Conservation (phyloP, 2,888 invertebrate genomes). For the Latrodectus hesperus region DNA sequence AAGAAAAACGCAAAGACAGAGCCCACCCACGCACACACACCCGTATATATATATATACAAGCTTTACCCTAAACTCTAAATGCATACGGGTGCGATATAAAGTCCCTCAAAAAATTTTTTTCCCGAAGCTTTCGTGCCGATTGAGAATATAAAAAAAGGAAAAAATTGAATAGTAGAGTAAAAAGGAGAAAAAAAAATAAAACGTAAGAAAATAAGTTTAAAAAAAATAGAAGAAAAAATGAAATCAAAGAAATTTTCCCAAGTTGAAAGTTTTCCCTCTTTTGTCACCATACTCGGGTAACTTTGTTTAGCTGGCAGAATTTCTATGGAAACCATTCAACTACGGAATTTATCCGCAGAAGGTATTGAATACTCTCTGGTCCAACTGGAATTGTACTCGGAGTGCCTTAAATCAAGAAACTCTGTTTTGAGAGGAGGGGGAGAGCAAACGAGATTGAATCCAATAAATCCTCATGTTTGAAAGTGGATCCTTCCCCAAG, state of each 20-base stretch:
- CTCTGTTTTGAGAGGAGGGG: constrained; percentile 24
- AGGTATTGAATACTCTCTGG: constrained; percentile 58
- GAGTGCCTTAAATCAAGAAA: constrained; percentile 58
- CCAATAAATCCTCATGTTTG: constrained; percentile 58
- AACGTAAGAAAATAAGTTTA: neutral
- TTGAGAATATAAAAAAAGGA: neutral
- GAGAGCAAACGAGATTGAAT: constrained; percentile 31
- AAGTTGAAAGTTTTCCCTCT: constrained; percentile 62
- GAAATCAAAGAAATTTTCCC: constrained; percentile 68
- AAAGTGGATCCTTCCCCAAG: constrained; percentile 23
- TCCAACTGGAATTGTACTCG: constrained; percentile 45
- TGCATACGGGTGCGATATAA: constrained; percentile 12
- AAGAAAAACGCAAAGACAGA: constrained; percentile 25
- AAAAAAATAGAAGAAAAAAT: constrained; percentile 12
- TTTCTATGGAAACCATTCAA: constrained; percentile 66
- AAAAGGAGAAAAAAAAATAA: constrained; percentile 27
- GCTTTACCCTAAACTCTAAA: constrained; percentile 26
- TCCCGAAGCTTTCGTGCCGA: constrained; percentile 44
- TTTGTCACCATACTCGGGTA: constrained; percentile 59
- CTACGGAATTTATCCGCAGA: constrained; percentile 65
- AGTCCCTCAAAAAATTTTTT: constrained; percentile 5
- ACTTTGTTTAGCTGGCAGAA: constrained; percentile 63
- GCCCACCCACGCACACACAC: constrained; percentile 28
- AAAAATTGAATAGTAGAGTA: neutral
- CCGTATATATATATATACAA: constrained; percentile 24